Base-by-base conservation (phyloP, 1,140 invertebrate species). In the Pygmarrhopalites habei region DNA sequence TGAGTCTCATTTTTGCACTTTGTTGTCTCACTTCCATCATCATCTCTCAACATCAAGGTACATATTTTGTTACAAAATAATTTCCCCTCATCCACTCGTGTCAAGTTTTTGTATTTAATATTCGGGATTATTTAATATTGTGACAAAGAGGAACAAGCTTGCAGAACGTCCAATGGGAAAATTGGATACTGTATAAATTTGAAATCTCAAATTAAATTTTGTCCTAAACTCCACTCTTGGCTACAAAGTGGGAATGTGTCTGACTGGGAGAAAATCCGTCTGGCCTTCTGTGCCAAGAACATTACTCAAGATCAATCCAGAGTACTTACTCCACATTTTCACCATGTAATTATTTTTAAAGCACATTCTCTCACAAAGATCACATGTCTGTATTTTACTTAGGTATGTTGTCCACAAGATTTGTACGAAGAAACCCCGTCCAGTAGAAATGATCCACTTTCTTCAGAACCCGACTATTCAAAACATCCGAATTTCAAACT, bases 381-480 rank as follows among this genome's bases (percentile, higher is more conserved):
- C 35, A 10, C 7, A 39, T 10, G 17, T 39, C 35, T 17, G 35
- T 17, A 23, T 32, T 53, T 52, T 30, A 21, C 2, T 14, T 25
- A 68, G 63, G 57, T 68, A n/a, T 69, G 67, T 29, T 69, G 67
- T 39, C 49, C 67, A 7, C 7, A 58, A 14, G 44, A 63, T 2
- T 43, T 46, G 1, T 69, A 52, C 44, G 56, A 56, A 15, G 64
- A 69, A 44, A 14, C 25, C 1, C 39, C 15, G 19, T 15, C 30
- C 14, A 4, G 1, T 0, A 30, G 47, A 1, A 15, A 25, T 4
- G 61, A 44, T 0, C n/a, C n/a, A n/a, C n/a, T n/a, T n/a, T n/a
- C n/a, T n/a, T n/a, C n/a, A n/a, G n/a, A n/a, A n/a, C 44, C 39
- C 1, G 58, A 62, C 39, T 61, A 57, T 49, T 23, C 25, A 44